These are phyloP conservation scores for Fundulus diaphanus DNA, from an alignment of 2,797 vertebrate genomes.

Conservation along the genomic window DNA sequence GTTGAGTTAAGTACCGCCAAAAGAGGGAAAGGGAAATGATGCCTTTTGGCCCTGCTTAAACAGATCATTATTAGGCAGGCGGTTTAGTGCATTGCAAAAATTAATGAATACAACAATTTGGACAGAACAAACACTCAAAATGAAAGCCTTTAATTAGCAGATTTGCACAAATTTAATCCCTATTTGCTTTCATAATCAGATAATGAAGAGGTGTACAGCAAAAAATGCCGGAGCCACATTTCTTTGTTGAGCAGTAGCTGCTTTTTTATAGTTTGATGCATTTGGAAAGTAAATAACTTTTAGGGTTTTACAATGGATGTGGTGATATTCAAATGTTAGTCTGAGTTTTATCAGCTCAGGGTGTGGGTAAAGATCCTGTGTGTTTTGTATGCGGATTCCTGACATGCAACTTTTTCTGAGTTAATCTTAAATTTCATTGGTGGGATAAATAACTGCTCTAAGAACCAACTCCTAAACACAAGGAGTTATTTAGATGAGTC, in stretches of 20 bases:
- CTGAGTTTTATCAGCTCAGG: not conserved
- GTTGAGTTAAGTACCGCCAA: conserved; percentile 5
- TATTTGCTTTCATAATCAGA: not conserved
- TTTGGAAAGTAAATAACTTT: not conserved
- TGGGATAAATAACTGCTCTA: not conserved
- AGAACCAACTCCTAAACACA: not conserved
- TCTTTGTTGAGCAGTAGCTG: not conserved
- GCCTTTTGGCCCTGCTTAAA: not conserved
- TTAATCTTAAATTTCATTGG: not conserved
- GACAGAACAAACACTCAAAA: conserved; percentile 1
- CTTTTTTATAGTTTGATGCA: not conserved
- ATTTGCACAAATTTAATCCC: conserved; percentile 1
- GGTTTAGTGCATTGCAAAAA: not conserved
- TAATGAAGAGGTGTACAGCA: not conserved
- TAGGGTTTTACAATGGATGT: not conserved
- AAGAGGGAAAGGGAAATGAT: conserved; percentile 2
- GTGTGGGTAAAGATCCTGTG: not conserved
- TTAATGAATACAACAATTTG: not conserved
- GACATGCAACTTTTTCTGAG: not conserved
- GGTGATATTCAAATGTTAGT: not conserved
- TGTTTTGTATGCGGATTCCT: not conserved
- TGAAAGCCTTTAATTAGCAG: conserved; percentile 6
- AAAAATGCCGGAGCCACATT: not conserved
- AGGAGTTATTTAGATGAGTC: not conserved
- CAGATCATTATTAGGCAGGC: not conserved